Conservation (phyloP, 2,797 vertebrate genomes). For the Peromyscus nudipes region DNA sequence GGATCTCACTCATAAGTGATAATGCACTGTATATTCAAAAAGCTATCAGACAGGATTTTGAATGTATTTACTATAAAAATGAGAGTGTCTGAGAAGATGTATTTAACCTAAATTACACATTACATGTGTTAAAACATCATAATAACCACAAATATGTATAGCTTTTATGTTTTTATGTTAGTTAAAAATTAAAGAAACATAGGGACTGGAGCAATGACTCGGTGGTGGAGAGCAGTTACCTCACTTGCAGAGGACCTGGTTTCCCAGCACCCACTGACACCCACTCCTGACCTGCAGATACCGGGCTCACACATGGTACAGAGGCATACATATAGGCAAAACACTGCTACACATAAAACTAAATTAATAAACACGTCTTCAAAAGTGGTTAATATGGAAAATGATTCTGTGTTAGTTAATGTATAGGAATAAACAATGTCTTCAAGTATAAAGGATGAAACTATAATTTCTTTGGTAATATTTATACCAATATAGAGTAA, state of each 20-base stretch:
- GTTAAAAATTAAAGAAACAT: not conserved
- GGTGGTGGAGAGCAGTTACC: not conserved
- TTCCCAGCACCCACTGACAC: not conserved
- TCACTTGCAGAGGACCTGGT: not conserved
- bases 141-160: not conserved
- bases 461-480: not conserved
- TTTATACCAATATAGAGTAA: conserved; percentile 20
- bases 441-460: conserved; percentile 1
- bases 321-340: not conserved
- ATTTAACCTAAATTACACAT: not conserved
- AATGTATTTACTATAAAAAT: not conserved
- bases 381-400: not conserved
- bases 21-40: not conserved
- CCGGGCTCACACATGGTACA: not conserved
- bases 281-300: not conserved
- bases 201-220: not conserved
- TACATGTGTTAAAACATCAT: not conserved
- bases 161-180: not conserved
- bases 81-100: not conserved
- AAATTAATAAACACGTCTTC: not conserved
- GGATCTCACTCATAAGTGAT: not conserved
- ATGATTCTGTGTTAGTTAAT: not conserved
- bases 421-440: not conserved
- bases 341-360: not conserved
- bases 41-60: not conserved